These are phyloP conservation scores for Episyrphus balteatus DNA, from an alignment of 1,140 invertebrate species.

Conservation along the genomic window DNA sequence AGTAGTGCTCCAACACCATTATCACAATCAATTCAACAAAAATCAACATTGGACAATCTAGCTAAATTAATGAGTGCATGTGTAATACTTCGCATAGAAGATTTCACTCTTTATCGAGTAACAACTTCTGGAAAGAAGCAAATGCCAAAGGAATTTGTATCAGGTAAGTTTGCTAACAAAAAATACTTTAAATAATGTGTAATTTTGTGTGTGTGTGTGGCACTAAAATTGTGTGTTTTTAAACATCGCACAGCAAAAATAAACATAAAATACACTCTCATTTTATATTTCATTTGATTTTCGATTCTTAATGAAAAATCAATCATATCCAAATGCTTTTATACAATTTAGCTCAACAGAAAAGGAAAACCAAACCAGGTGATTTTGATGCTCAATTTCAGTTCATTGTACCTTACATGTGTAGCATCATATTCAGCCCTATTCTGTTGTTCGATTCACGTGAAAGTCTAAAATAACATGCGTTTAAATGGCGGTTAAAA, in stretches of 20 bases:
- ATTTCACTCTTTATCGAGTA: slow-evolving; percentile 77
- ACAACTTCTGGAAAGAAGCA: slow-evolving; percentile 60
- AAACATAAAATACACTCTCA: too few relatives aligned
- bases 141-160: slow-evolving; percentile 65
- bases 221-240: neutral
- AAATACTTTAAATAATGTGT: neutral
- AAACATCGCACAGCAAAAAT: neutral
- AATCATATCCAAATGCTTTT: slow-evolving; percentile 16
- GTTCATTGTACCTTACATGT: slow-evolving; percentile 5
- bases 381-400: slow-evolving; percentile 16
- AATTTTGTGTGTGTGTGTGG: neutral
- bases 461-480: too few relatives aligned
- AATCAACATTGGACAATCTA: slow-evolving; percentile 57
- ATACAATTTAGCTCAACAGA: slow-evolving; percentile 39
- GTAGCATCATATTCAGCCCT: neutral
- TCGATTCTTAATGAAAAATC: too few relatives aligned
- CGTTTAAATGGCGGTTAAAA: too few relatives aligned
- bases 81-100: slow-evolving; percentile 76
- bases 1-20: slow-evolving; percentile 19
- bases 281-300: too few relatives aligned
- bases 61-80: slow-evolving; percentile 87
- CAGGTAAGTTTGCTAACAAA: slow-evolving; percentile 44
- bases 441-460: too few relatives aligned
- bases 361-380: slow-evolving; percentile 41
- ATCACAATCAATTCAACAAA: slow-evolving; percentile 45